phyloP scores from a whole-genome alignment of 2,113 vertebrate species.

The Megatriorchis doriae region DNA sequence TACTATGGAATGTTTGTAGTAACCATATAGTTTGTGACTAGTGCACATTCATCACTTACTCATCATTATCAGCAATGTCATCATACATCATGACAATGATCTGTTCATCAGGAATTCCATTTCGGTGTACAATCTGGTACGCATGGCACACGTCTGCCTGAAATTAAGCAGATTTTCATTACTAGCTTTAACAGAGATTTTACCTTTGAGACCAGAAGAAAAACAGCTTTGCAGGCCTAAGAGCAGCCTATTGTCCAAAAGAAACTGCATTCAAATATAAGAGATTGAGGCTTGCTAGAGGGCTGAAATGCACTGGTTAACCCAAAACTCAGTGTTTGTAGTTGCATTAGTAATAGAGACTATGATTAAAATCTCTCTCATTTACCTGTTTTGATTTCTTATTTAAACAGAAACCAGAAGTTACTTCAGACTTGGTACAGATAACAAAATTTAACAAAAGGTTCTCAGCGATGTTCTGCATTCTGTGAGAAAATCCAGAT shows the following conservation, averaged over 20 bases:
- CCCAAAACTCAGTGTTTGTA: not conserved
- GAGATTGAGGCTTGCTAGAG: not conserved
- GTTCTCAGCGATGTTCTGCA: not conserved
- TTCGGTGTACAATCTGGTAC: conserved; percentile 92
- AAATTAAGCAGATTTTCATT: not conserved
- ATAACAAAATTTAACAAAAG: not conserved
- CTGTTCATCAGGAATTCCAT: conserved; percentile 94
- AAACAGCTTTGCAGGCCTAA: not conserved
- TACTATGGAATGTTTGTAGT: not conserved
- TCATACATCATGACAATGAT: conserved; percentile 99
- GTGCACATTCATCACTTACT: conserved; percentile 77
- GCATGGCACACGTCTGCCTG: conserved; percentile 95
- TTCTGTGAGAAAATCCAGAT: not conserved
- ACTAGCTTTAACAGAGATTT: not conserved
- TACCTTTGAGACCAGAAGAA: not conserved
- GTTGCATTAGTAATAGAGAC: not conserved
- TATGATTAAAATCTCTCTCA: not conserved
- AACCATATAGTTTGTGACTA: not conserved
- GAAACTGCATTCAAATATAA: not conserved
- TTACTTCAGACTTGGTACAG: not conserved
- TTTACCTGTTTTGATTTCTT: not conserved
- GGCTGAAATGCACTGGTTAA: not conserved
- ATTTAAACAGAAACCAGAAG: not conserved
- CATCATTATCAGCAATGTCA: conserved; percentile 81
- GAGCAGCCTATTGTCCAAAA: not conserved